Base-by-base conservation (phyloP, 1,140 invertebrate genomes). In the Drosophila murphyi region DNA sequence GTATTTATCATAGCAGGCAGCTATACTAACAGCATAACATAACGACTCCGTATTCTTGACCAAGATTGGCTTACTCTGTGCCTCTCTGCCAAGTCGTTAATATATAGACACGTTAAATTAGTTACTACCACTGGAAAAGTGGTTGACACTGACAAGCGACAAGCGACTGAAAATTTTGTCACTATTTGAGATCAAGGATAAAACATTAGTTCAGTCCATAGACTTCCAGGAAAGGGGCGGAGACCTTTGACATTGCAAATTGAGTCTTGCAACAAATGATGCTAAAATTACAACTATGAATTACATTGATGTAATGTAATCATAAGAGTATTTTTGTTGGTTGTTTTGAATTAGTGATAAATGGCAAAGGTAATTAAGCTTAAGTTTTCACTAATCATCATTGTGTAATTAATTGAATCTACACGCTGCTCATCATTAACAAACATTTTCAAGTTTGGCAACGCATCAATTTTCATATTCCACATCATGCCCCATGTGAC, bases 111-210 rank as follows among this genome's bases (percentile, higher is more conserved):
- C 79, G 83, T 78, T 75, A 59, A 82, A 54, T 78, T 70, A 50
- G 10, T 48, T 34, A 20, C 2, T 28, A 39, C 3, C n/a, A 31
- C 34, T 54, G 82, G 82, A 86, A 76, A 88, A 73, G 72, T 62
- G 43, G 72, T 80, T 87, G 79, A 62, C 79, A 80, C 69, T 83
- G 54, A 76, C 43, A 35, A 51, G 34, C 20, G 20, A 20, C 0
- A 43, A 20, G 60, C 12, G 45, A 43, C 55, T 55, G 35, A 32
- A 76, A 54, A 54, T 51, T 48, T 43, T 2, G 31, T 20, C 51
- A 54, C 50, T 72, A 57, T 87, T 88, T 88, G 73, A 87, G 83
- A 88, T 89, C 83, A 87, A 87, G 83, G 83, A 87, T 87, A 43
- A 67, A 70, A 4, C n/a, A 43, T n/a, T n/a, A 76, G 50, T 63